Base-by-base conservation (phyloP, 1,140 invertebrate species). In the Drosophila kepulauana region DNA sequence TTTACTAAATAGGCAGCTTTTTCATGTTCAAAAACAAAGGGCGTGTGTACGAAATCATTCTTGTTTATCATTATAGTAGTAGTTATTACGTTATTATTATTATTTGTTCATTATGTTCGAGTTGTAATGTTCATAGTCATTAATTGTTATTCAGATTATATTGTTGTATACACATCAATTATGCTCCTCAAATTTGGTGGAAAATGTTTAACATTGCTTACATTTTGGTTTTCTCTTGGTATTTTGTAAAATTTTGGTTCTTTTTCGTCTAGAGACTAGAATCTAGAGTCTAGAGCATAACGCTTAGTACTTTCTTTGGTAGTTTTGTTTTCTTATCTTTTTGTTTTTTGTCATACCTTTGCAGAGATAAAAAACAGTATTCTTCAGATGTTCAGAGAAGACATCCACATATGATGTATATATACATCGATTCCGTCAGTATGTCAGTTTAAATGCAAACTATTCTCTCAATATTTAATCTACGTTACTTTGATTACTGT, bases 201-300 rank as follows among this genome's bases (percentile, higher is more conserved):
- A 86, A 87, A 87, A 73, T 79, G 68, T 87, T 87, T 35, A 71
- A 79, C 51, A 76, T 76, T 86, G 78, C 65, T 78, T 85, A 43
- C 35, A 13, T 57, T 20, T 65, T 66, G 30, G 15, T 16, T 38
- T 67, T 67, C 75, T 58, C 75, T 75, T 56, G 62, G 61, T 46
- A 15, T 73, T 65, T 75, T 82, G 82, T 87, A 87, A 87, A 76
- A 82, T 82, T 79, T 86, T 86, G 82, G 82, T 86, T 86, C 82
- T 86, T 86, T 87, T 74, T 86, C 41, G 78, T 68, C 68, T 87
- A 76, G 71, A 78, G 63, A 79, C 75, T 82, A 79, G 78, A 79
- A 49, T 56, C 65, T 62, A 61, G 65, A 65, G 49, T 85, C 64
- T 78, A 79, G 78, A 75, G 75, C 79, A 68, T 81, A 73, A 86